A percentile compares a stretch with the other conserved stretches of the same genome.
These are phyloP conservation scores for Numenius arquata DNA, from an alignment of 2,113 vertebrate species.

Conservation along the genomic window DNA sequence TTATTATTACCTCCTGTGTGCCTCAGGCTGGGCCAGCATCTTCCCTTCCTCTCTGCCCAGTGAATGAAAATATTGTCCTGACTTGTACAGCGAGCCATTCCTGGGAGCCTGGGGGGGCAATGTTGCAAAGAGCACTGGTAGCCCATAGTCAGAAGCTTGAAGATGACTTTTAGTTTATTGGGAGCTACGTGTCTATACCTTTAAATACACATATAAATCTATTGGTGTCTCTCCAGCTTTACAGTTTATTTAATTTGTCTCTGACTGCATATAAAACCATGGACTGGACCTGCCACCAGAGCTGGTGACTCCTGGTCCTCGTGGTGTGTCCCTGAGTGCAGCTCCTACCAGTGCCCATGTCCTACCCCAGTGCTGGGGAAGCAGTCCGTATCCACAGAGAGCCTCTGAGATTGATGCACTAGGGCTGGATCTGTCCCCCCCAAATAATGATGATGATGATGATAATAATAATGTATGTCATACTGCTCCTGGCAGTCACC, in stretches of 20 bases:
- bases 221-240: not conserved
- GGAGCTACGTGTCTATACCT: not conserved
- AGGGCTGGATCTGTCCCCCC: not conserved
- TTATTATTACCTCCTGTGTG: fast-evolving
- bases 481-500: not conserved
- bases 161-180: not conserved
- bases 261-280: not conserved
- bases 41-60: not conserved
- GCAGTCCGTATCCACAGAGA: not conserved
- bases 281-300: not conserved
- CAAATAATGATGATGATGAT: no score
- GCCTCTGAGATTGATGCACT: not conserved
- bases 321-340: not conserved
- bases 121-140: not conserved
- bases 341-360: not conserved
- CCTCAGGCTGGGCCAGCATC: not conserved
- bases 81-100: not conserved
- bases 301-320: not conserved
- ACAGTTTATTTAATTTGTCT: not conserved
- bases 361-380: not conserved
- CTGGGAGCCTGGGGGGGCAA: not conserved
- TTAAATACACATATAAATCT: not conserved
- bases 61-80: not conserved
- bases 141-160: not conserved
- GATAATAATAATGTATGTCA: not conserved